Percentiles rank a stretch among this genome's conserved stretches.
Conservation (phyloP, 2,888 invertebrate genomes). For the Eugnorisma glareosa region DNA sequence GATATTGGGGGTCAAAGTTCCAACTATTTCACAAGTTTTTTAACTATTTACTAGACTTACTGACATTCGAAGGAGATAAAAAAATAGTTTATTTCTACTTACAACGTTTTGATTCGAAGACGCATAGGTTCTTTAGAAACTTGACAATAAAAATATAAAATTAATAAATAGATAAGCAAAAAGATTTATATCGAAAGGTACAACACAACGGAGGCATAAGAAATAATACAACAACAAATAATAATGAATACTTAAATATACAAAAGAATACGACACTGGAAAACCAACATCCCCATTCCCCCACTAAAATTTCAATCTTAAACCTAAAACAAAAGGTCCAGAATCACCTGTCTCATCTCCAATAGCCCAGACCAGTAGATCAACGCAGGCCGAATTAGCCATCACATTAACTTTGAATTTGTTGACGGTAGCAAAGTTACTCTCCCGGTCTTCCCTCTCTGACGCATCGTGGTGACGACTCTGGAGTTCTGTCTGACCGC, state of each 20-base stretch:
- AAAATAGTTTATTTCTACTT: neutral
- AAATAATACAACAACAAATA: conserved; percentile 14
- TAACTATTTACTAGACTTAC: too few species aligned
- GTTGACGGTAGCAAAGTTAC: conserved; percentile 95
- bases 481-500: conserved; percentile 98
- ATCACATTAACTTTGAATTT: conserved; percentile 98
- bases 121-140: conserved; percentile 8
- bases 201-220: conserved; percentile 23
- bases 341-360: conserved; percentile 97
- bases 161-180: conserved; percentile 32
- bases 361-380: conserved; percentile 99
- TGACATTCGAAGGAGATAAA: neutral
- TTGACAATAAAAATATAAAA: conserved; percentile 26
- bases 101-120: neutral
- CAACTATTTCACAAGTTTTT: too few species aligned
- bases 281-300: neutral
- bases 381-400: conserved; percentile 99
- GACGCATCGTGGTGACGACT: conserved; percentile 96
- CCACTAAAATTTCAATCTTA: neutral
- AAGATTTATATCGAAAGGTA: conserved; percentile 9
- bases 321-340: conserved; percentile 15
- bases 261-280: conserved; percentile 1
- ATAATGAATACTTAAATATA: conserved; percentile 20
- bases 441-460: conserved; percentile 95
- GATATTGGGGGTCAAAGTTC: too few species aligned